Base-by-base conservation (phyloP, 2,888 invertebrate species). In the Mythimna vitellina region DNA sequence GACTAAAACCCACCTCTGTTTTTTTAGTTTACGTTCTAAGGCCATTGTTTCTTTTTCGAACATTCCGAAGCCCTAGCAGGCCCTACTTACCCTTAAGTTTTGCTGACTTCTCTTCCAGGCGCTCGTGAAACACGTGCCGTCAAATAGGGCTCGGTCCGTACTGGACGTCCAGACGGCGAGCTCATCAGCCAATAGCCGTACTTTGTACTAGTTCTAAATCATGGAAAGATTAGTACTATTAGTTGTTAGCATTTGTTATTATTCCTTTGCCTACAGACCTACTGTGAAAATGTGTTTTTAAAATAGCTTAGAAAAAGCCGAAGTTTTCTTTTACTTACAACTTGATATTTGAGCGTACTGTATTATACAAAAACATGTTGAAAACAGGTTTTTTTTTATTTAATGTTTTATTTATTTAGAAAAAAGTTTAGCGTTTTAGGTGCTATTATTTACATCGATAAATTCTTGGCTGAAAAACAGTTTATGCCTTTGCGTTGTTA, bases 231-330 rank as follows among this genome's bases (percentile, higher is more conserved):
- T n/a, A 35, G 3, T 35, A 38, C 14, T 58, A 3, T 1, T 7
- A 17, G 2, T 8, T 29, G 22, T 73, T 20, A 20, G 7, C 12
- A 22, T 29, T 4, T 53, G 20, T 17, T 38, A 12, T 51, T 51
- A n/a, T 51, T 46, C 17, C 5, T 51, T 42, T 29, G 22, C 25
- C 46, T 64, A 49, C 32, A 58, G 12, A 49, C 22, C 17, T 54
- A 38, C 29, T 64, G 12, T 57, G 25, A 38, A 72, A 49, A 70
- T n/a, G n/a, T 32, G 20, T 54, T 38, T 8, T 62, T 73, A 42
- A 32, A 46, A 49, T 46, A 54, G 20, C 20, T 76, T 10, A 22
- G 22, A 49, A 62, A 63, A 4, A 58, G 10, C 78, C 12, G 35
- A 53, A 25, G 22, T 60, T 49, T 54, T n/a, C 10, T 32, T 54